Conservation (phyloP, 2,888 invertebrate genomes). For the Abrostola triplasia region DNA sequence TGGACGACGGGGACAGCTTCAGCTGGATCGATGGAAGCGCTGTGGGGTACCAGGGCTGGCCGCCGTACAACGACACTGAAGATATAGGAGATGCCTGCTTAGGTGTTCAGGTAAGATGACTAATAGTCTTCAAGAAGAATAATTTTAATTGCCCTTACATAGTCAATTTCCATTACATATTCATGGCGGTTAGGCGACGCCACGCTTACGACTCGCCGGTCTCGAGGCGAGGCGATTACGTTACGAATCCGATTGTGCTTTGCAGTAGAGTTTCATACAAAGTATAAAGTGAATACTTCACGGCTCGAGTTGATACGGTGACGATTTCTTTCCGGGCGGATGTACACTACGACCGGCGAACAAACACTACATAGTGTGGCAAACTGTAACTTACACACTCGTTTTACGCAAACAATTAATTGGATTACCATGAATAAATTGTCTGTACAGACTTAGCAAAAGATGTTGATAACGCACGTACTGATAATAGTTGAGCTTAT, state of each 20-base stretch:
- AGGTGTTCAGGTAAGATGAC: conserved; percentile 74
- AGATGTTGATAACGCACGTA: conserved; percentile 3
- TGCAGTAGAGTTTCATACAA: too few relatives aligned
- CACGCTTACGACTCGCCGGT: too few relatives aligned
- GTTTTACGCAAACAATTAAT: neutral
- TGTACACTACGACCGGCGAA: too few relatives aligned
- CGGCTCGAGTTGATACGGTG: too few relatives aligned
- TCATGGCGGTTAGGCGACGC: too few relatives aligned
- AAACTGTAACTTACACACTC: neutral
- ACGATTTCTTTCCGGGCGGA: too few relatives aligned
- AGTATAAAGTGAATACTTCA: too few relatives aligned
- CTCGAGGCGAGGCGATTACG: too few relatives aligned
- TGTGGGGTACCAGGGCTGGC: conserved; percentile 90
- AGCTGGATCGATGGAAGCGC: conserved; percentile 91
- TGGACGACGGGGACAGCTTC: conserved; percentile 60
- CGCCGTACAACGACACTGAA: conserved; percentile 87
- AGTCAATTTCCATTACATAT: neutral
- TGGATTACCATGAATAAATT: conserved; percentile 2
- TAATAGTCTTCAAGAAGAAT: neutral
- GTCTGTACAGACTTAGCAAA: neutral
- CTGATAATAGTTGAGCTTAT: neutral
- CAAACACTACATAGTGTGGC: neutral
- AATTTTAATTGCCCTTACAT: too few relatives aligned
- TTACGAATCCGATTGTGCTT: too few relatives aligned
- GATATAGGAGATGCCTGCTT: conserved; percentile 75